phyloP scores from a whole-genome alignment of 2,888 invertebrate genomes.

The Patella depressa region DNA sequence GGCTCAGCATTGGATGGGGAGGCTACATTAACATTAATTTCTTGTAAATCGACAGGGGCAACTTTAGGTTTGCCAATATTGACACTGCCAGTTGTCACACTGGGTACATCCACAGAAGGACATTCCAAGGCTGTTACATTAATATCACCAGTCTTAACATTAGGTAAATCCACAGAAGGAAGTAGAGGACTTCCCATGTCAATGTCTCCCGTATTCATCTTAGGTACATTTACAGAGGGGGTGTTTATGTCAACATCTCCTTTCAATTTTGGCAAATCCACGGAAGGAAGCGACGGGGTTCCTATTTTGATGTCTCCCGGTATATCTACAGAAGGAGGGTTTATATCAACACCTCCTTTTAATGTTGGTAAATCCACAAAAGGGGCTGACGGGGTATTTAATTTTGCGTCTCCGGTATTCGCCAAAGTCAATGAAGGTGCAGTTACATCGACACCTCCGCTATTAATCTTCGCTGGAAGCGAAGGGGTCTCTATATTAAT shows the following conservation, averaged over 20 bases:
- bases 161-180: background rate
- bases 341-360: background rate
- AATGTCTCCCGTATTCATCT: background rate
- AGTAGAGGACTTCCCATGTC: background rate
- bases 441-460: too few relatives aligned
- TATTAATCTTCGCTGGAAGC: background rate
- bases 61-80: background rate
- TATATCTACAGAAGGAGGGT: background rate
- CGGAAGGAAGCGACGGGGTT: background rate
- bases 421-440: too few relatives aligned
- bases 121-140: background rate
- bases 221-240: background rate
- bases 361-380: background rate
- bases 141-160: background rate
- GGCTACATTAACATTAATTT: too few relatives aligned
- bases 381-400: too few relatives aligned
- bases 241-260: background rate
- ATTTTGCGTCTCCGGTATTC: too few relatives aligned
- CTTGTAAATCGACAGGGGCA: too few relatives aligned
- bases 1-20: too few relatives aligned
- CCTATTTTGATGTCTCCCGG: too few relatives aligned
- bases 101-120: background rate
- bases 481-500: background rate
- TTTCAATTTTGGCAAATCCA: background rate
- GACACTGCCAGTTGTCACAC: background rate